Conservation (phyloP, 2,888 invertebrate genomes). For the Nematopogon swammerdamellus region DNA sequence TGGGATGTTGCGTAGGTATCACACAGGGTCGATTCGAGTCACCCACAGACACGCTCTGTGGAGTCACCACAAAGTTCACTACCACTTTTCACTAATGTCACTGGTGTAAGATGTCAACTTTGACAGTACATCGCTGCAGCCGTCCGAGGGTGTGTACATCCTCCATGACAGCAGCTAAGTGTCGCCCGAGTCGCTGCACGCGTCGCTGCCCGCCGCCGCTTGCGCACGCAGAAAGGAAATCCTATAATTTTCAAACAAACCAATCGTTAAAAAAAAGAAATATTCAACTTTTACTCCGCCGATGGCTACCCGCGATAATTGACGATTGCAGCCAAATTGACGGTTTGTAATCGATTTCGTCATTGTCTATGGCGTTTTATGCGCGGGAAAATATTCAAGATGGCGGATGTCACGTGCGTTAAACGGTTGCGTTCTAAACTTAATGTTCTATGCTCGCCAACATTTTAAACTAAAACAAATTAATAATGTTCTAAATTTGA, state of each 20-base stretch:
- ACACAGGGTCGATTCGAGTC: too few relatives aligned
- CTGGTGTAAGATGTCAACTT: not conserved
- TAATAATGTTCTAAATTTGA: too few relatives aligned
- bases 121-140: not conserved
- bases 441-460: too few relatives aligned
- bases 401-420: too few relatives aligned
- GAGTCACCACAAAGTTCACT: not conserved
- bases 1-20: too few relatives aligned
- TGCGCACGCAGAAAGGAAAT: constrained; percentile 36
- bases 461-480: too few relatives aligned
- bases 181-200: not conserved
- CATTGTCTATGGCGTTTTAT: constrained; percentile 6
- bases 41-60: too few relatives aligned
- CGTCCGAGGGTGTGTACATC: not conserved
- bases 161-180: not conserved
- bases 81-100: not conserved
- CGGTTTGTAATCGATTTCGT: not conserved
- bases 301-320: constrained; percentile 33
- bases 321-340: constrained; percentile 14
- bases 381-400: constrained; percentile 17
- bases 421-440: too few relatives aligned
- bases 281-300: constrained; percentile 22
- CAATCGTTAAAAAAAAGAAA: constrained; percentile 33
- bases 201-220: constrained; percentile 18
- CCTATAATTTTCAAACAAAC: constrained; percentile 45